Conservation (phyloP, 2,797 vertebrate species). For the Rhabdophis nuchalis region DNA sequence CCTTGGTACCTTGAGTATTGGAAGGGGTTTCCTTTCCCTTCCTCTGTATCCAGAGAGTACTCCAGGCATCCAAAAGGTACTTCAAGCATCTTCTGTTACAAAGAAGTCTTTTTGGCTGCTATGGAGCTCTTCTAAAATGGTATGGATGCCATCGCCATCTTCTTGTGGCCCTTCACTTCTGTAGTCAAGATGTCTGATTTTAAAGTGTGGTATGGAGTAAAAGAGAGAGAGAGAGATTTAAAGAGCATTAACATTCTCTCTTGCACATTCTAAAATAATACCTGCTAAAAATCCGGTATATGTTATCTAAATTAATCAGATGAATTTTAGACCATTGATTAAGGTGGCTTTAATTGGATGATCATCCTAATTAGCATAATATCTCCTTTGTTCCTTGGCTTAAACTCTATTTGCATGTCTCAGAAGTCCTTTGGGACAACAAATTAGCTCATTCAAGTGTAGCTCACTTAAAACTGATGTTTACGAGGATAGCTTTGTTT, state of each 20-base stretch:
- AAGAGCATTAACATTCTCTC: not conserved
- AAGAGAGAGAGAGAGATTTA: not conserved
- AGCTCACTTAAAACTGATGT: conserved; percentile 20
- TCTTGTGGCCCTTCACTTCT: not conserved
- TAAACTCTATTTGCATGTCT: not conserved
- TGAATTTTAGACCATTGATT: not conserved
- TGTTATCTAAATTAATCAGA: not conserved
- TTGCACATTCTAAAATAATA: not conserved
- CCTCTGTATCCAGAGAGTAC: not conserved
- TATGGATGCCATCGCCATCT: not conserved
- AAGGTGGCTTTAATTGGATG: not conserved
- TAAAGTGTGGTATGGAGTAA: not conserved
- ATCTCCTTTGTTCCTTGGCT: not conserved
- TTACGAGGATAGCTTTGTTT: conserved; percentile 35
- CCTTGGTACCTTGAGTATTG: not conserved
- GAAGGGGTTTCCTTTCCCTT: not conserved
- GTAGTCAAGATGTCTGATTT: not conserved
- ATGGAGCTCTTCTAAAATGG: not conserved
- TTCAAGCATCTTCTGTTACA: not conserved
- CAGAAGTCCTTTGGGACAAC: not conserved
- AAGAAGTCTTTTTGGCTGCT: not conserved
- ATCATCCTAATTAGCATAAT: not conserved
- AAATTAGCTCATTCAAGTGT: not conserved
- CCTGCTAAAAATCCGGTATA: not conserved
- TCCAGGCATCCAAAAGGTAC: not conserved